Evolutionary conservation across 2,113 vertebrate genomes (phyloP), one percentile per base, ranked within the genome.

Genomic region (Coracopsis vasa): DNA sequence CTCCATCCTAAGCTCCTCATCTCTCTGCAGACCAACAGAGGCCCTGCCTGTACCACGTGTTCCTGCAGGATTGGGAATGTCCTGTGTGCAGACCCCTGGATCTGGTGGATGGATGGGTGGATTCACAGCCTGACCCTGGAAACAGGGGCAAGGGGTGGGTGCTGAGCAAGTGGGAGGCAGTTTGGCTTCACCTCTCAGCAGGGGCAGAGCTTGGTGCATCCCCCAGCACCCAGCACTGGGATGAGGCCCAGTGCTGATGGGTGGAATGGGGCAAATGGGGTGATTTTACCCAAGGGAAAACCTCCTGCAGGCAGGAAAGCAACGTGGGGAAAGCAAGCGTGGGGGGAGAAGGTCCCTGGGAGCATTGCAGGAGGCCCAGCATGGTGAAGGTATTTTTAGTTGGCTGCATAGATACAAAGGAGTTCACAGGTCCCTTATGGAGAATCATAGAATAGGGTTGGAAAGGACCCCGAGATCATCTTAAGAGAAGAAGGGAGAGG

Each of bases 321-420:
- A 23, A n/a, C 3, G 20, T n/a, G 33, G 37, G 6, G 28, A 35
- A n/a, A n/a, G 42, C 20, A 29, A 7, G 44, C 0, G 2, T 6
- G 9, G 16, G 45, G 13, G 44, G 7, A 54, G 27, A 45, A 42
- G 79, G 33, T 42, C 14, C 8, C 11, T 9, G 2, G 42, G 61
- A 56, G 42, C 61, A 1, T 15, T 7, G 37, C 39, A 17, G 62
- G 58, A 75, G 84, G 73, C 24, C 20, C 4, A 16, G 51, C 7
- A 10, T 16, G 1, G 24, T 0, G 21, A 1, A 41, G 29, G 24
- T 6, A 5, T 21, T 48, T 47, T 37, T 3, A 10, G 17, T 19
- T 23, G 48, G 4, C 12, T n/a, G 67, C 58, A 35, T 16, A 20
- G 18, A 27, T 25, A 25, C n/a, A 25, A 16, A 37, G 67, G 23